These are phyloP conservation scores for Aphrocallistes beatrix DNA, from an alignment of 37 sponge, comb jelly and placozoan species.

Conservation along the genomic window DNA sequence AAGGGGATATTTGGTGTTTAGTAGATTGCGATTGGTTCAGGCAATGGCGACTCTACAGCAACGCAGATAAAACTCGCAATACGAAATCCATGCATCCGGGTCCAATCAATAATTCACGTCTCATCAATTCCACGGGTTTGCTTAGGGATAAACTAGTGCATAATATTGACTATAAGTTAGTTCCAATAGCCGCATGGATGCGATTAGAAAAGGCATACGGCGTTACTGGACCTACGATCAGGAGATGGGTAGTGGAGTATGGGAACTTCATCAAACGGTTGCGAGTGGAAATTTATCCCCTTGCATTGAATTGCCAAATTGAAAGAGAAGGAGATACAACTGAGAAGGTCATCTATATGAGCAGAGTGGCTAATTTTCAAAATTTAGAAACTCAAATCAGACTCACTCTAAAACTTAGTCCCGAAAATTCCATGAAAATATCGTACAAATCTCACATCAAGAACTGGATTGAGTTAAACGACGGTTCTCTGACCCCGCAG, in stretches of 20 bases:
- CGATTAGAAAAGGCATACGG: not conserved
- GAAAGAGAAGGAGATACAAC: not conserved
- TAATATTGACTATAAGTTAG: constrained; percentile 1
- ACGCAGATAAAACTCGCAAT: not conserved
- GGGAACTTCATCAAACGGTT: not conserved
- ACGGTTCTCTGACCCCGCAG: not conserved
- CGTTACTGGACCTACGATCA: not conserved
- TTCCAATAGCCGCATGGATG: not conserved
- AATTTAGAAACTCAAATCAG: constrained; percentile 2
- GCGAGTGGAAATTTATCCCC: not conserved
- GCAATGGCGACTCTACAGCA: not conserved
- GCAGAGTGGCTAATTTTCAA: not conserved
- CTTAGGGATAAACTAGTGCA: not conserved
- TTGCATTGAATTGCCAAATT: not conserved
- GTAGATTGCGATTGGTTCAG: not conserved
- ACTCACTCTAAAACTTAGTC: not conserved
- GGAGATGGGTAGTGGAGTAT: constrained; percentile 6
- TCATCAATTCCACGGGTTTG: not conserved
- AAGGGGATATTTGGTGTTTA: not conserved
- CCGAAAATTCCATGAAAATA: not conserved
- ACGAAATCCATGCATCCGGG: not conserved
- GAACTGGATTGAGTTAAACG: not conserved
- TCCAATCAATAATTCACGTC: not conserved
- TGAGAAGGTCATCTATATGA: not conserved
- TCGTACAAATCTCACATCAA: not conserved